phyloP scores from a whole-genome alignment of 1,140 invertebrate species.

The Drosophila subobscura region DNA sequence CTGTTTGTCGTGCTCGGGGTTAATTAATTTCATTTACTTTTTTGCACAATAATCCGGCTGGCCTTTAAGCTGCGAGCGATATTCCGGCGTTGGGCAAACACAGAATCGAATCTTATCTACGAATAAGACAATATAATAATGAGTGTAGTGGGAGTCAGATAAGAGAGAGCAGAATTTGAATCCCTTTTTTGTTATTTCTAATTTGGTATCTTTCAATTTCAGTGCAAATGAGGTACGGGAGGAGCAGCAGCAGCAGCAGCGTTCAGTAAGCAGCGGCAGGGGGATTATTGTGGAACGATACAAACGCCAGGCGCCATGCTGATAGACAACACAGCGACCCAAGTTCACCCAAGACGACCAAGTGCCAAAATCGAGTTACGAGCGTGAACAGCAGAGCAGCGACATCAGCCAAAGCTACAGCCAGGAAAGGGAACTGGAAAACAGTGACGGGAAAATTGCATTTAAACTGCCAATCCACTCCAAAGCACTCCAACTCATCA shows the following conservation, averaged over 20 bases:
- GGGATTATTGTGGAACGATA: constrained; percentile 67
- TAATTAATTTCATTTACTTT: constrained; percentile 62
- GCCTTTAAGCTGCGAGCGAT: constrained; percentile 38
- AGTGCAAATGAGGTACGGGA: too few relatives aligned
- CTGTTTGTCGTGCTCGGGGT: constrained; percentile 58
- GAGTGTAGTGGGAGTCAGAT: constrained; percentile 10
- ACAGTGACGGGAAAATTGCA: constrained; percentile 49
- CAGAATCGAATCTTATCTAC: constrained; percentile 53
- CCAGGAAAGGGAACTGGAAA: not conserved
- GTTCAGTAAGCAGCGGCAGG: constrained; percentile 31
- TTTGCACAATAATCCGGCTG: constrained; percentile 69
- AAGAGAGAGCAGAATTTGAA: constrained; percentile 9
- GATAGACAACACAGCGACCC: constrained; percentile 51
- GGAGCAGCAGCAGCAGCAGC: constrained; percentile 10
- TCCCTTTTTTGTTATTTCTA: too few relatives aligned
- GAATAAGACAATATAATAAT: constrained; percentile 10
- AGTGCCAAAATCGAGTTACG: constrained; percentile 68
- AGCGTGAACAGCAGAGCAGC: constrained; percentile 46
- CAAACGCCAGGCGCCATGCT: constrained; percentile 66
- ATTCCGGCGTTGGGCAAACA: constrained; percentile 59
- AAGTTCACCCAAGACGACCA: constrained; percentile 51
- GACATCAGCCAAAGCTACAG: constrained; percentile 12
- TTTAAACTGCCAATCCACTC: constrained; percentile 46
- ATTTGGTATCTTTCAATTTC: too few relatives aligned
- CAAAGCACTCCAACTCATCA: constrained; percentile 9